Evolutionary conservation across 1,140 invertebrate genomes (phyloP).

Genomic region (Diabrotica undecimpunctata): DNA sequence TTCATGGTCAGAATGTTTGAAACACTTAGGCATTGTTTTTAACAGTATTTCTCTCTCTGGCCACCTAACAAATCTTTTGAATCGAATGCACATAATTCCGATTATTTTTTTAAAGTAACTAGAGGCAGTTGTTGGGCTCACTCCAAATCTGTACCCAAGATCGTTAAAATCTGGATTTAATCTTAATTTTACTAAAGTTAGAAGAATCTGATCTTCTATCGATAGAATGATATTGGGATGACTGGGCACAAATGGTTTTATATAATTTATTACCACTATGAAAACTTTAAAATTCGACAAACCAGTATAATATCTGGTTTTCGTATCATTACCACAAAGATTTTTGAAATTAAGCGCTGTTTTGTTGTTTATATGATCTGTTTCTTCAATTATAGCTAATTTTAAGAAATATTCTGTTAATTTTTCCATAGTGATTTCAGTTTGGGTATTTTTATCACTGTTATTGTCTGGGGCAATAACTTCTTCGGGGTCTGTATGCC

Average conservation of each 20-base stretch:
- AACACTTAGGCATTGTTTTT: constrained; percentile 17
- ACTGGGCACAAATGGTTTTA: neutral
- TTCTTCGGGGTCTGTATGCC: too few relatives aligned
- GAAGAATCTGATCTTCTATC: constrained; percentile 5
- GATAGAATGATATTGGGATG: neutral
- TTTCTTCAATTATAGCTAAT: neutral
- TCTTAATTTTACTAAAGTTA: constrained; percentile 14
- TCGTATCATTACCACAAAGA: neutral
- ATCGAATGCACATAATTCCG: neutral
- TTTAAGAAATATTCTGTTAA: neutral
- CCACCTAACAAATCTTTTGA: constrained; percentile 13
- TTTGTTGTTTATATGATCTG: neutral
- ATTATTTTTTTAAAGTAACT: constrained; percentile 13
- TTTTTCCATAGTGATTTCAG: neutral
- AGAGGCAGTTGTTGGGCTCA: constrained; percentile 9
- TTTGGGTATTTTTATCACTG: too few relatives aligned
- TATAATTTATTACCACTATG: neutral
- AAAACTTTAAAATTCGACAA: neutral
- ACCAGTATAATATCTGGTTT: constrained; percentile 12
- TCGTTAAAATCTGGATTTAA: constrained; percentile 20
- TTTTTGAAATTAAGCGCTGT: neutral
- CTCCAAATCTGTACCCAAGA: constrained; percentile 12
- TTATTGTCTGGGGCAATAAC: too few relatives aligned
- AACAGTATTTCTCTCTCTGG: constrained; percentile 4
- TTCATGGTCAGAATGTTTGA: constrained; percentile 8